Evolutionary conservation across 2,888 invertebrate species (phyloP).

Genomic region (Mythimna impura): DNA sequence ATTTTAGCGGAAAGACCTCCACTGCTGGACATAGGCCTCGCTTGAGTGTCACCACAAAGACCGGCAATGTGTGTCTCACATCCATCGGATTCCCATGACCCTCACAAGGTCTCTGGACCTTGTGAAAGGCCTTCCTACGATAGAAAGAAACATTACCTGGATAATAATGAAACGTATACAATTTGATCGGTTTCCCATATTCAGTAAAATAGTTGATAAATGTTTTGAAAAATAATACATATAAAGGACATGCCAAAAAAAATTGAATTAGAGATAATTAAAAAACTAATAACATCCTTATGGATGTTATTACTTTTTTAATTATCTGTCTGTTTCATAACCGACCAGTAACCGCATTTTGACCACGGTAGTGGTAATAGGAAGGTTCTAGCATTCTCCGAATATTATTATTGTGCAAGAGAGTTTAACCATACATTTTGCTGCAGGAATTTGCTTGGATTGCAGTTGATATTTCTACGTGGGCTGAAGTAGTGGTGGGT

Average conservation of each 20-base stretch:
- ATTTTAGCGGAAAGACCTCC: no score
- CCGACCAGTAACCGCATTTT: neutral
- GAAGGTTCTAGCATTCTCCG: neutral
- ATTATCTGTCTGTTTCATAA: no score
- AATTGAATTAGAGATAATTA: neutral
- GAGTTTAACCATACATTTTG: neutral
- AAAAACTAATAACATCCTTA: neutral
- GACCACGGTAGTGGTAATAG: neutral
- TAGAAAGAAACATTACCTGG: no score
- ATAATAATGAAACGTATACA: neutral
- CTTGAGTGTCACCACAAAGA: no score
- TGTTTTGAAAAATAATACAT: neutral
- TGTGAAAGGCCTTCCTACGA: no score
- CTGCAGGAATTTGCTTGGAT: neutral
- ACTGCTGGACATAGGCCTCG: no score
- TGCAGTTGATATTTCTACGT: neutral
- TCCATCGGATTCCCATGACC: no score
- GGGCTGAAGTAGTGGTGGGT: no score
- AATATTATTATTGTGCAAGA: conserved; percentile 9
- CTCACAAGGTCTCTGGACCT: no score
- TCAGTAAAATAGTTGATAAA: neutral
- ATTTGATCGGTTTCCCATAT: no score
- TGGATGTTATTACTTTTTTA: no score
- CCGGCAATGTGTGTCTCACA: no score
- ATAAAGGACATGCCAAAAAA: neutral